phyloP scores from a whole-genome alignment of 2,113 vertebrate species.

The Poeciliopsis prolifica region DNA sequence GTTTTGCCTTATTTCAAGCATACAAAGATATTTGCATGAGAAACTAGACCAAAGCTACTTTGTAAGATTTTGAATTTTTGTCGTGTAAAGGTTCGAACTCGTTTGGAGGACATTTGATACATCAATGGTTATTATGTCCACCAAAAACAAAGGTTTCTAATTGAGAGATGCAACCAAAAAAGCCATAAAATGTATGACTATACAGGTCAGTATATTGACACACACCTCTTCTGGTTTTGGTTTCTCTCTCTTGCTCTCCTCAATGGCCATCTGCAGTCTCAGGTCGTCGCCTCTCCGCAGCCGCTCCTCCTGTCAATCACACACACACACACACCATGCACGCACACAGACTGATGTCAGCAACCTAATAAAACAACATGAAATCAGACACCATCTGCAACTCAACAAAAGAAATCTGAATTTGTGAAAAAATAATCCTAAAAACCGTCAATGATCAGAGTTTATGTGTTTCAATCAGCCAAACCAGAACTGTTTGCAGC shows the following conservation, averaged over 20 bases:
- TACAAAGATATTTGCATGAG: too few species aligned
- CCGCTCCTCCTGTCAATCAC: slow-evolving; percentile 86
- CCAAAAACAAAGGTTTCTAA: too few species aligned
- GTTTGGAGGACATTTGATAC: too few species aligned
- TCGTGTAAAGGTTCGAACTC: too few species aligned
- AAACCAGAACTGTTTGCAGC: too few species aligned
- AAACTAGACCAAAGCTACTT: too few species aligned
- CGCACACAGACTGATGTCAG: slow-evolving; percentile 52
- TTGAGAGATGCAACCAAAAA: too few species aligned
- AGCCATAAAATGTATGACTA: neutral
- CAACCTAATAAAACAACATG: slow-evolving; percentile 16
- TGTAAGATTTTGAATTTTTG: too few species aligned
- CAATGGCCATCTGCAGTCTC: slow-evolving; percentile 92
- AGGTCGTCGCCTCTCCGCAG: slow-evolving; percentile 90
- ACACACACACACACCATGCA: slow-evolving; percentile 58
- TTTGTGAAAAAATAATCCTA: neutral
- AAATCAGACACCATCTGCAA: slow-evolving; percentile 16
- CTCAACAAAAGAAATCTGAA: neutral
- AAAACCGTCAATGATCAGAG: neutral
- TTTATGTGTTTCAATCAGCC: neutral
- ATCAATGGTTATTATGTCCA: too few species aligned
- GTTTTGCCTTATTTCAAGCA: too few species aligned
- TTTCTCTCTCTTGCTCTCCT: slow-evolving; percentile 90
- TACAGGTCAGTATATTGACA: neutral
- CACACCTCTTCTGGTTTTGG: slow-evolving; percentile 85